Base-by-base conservation (phyloP, 2,888 invertebrate species). In the Polyploca ridens region DNA sequence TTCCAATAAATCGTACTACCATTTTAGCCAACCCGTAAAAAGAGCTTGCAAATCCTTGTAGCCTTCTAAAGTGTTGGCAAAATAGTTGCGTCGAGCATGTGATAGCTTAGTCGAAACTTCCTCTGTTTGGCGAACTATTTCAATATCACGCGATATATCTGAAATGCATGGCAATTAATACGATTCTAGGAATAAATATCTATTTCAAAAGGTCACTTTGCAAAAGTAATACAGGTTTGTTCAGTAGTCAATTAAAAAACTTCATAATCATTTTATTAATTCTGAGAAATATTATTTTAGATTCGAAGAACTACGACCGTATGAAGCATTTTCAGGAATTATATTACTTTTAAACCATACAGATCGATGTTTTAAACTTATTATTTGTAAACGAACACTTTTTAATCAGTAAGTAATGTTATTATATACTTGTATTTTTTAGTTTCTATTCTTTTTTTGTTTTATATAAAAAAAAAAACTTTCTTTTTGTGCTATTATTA, bases 21-120 rank as follows among this genome's bases (percentile, higher is more conserved):
- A 27, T 88, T 78, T 85, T 80, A 83, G 83, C 77, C 74, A 76
- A 74, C 72, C 69, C 76, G 84, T 89, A 90, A 90, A 89, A 90
- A 89, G 88, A 86, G 84, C 81, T 87, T 83, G 85, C 85, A 89
- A 89, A 90, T 89, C 88, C 89, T 84, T 79, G 82, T 79, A 86
- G 80, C 80, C 81, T 80, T 69, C 78, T 64, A 65, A 82, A 82
- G 85, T 86, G 86, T 89, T 83, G 83, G 85, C 84, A 78, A 85
- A 90, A 88, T 89, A 90, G 89, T 86, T 81, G 85, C 83, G 78
- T 82, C 75, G 81, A 87, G 84, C 83, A 79, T 88, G 87, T 84
- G 89, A 90, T 89, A 88, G 89, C 86, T 90, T 87, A 85, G 87
- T 74, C 73, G 85, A 86, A 90, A 91, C 84, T 90, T 90, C 82